Conservation (phyloP, 1,140 invertebrate species). For the Chionoecetes opilio region DNA sequence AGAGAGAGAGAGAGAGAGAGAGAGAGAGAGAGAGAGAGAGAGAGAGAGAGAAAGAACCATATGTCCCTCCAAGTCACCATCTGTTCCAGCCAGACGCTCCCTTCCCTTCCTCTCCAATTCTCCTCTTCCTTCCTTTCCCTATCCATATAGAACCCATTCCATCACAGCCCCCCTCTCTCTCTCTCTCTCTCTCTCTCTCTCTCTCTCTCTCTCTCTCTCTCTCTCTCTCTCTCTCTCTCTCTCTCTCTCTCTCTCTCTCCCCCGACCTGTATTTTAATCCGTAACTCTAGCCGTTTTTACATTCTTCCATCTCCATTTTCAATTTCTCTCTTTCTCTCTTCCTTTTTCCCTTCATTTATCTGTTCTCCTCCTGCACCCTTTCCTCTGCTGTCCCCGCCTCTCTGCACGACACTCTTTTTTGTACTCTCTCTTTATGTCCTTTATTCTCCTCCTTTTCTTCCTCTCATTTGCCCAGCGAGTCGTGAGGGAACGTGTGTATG, state of each 20-base stretch:
- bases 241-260: background rate
- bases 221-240: conserved; percentile 6
- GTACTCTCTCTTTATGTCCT: background rate
- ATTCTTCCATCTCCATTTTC: background rate
- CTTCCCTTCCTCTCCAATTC: background rate
- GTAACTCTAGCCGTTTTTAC: background rate
- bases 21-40: conserved; percentile 23
- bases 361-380: background rate
- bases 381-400: background rate
- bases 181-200: background rate
- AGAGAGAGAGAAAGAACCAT: background rate
- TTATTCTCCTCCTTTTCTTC: background rate
- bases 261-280: background rate
- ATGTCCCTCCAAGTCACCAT: background rate
- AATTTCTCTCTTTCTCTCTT: background rate
- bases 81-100: background rate
- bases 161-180: background rate
- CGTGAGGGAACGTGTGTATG: background rate
- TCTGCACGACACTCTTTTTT: background rate
- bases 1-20: conserved; percentile 7
- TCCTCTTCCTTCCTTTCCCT: background rate
- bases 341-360: background rate
- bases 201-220: conserved; percentile 23
- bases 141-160: background rate
- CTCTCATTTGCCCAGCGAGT: background rate